phyloP scores from a whole-genome alignment of 2,113 vertebrate species.

The Rhegmatorhina hoffmannsi region DNA sequence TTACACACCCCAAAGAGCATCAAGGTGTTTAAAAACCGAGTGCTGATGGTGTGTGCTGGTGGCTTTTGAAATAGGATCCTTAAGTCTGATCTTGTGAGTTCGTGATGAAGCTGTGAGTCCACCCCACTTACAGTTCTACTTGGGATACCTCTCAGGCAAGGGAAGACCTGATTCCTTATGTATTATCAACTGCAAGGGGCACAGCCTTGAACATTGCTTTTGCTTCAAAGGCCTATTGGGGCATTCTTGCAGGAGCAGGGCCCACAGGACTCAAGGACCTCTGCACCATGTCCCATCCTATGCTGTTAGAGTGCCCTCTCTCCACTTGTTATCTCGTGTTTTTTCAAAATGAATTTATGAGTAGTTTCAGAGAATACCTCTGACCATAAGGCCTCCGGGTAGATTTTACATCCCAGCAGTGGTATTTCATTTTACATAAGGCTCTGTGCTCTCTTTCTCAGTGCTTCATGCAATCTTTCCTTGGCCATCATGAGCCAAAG shows the following conservation, averaged over 20 bases:
- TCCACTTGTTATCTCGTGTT: rapidly evolving
- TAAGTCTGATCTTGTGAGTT: neutral
- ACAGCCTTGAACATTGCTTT: rapidly evolving
- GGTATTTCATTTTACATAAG: neutral
- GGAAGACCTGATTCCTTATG: neutral
- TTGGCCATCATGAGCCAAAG: neutral
- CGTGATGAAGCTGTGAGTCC: neutral
- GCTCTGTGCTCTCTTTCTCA: neutral
- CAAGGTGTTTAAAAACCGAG: neutral
- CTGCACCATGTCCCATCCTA: neutral
- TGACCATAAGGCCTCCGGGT: neutral
- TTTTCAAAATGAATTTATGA: neutral
- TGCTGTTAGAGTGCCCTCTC: neutral
- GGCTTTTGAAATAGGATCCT: neutral
- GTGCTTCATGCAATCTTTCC: neutral
- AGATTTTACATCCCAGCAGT: neutral
- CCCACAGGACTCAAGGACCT: neutral
- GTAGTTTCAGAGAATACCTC: neutral
- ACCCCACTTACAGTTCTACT: neutral
- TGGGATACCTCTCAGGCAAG: rapidly evolving
- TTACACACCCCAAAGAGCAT: neutral
- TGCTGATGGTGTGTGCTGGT: no score
- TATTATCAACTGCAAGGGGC: neutral
- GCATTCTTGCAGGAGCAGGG: neutral
- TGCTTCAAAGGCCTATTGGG: neutral